These are phyloP conservation scores for Australoheros facetus DNA, from an alignment of 2,797 vertebrate genomes.

Conservation along the genomic window DNA sequence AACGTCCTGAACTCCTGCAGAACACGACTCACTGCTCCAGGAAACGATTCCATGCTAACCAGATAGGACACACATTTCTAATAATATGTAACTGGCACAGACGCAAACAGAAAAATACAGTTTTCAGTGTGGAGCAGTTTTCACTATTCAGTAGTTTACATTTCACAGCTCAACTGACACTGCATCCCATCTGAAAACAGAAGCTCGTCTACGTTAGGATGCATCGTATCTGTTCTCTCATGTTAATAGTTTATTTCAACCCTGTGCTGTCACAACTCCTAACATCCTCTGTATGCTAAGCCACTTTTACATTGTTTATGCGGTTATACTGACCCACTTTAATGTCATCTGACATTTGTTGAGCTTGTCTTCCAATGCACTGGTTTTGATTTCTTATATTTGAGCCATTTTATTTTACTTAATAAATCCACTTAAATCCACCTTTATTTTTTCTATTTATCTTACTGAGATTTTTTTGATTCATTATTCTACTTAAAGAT, in stretches of 20 bases:
- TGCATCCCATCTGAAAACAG: neutral
- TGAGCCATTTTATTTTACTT: neutral
- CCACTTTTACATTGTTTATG: neutral
- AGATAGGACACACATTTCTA: neutral
- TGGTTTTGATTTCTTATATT: neutral
- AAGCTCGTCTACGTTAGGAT: neutral
- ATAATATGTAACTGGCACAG: neutral
- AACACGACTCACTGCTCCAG: conserved; percentile 86
- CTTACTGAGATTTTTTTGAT: neutral
- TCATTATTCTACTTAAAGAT: neutral
- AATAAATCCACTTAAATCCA: neutral
- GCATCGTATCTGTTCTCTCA: neutral
- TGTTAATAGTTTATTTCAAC: neutral
- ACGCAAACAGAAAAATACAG: neutral
- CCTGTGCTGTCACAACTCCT: neutral
- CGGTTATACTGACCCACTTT: neutral
- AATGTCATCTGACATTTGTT: neutral
- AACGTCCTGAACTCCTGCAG: conserved; percentile 91
- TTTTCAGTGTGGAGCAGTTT: neutral
- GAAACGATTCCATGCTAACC: conserved; percentile 94
- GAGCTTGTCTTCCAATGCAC: neutral
- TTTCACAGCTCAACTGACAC: neutral
- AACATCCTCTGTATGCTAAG: neutral
- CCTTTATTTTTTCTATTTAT: neutral
- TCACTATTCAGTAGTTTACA: neutral